phyloP scores from a whole-genome alignment of 2,113 vertebrate species.

The Calidris pygmaea region DNA sequence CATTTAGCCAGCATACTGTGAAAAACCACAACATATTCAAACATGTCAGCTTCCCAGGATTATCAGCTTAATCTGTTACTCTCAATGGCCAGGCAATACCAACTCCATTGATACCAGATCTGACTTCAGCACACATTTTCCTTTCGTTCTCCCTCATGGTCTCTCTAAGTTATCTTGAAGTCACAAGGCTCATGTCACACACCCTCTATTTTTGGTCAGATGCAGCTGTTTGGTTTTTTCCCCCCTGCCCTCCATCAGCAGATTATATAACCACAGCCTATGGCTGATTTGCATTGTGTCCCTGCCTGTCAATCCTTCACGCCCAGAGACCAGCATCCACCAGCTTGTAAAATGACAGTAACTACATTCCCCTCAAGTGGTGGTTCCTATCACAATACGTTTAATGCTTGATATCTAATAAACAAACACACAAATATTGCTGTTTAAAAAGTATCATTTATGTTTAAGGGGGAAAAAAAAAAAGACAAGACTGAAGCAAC shows the following conservation, averaged over 20 bases:
- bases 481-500: not conserved
- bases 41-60: not conserved
- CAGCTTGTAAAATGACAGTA: not conserved
- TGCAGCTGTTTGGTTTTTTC: conserved; percentile 41
- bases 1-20: not conserved
- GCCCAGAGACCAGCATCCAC: not conserved
- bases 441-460: not conserved
- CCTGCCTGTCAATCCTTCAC: not conserved
- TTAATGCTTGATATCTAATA: not conserved
- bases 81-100: not conserved
- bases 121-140: not conserved
- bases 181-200: not conserved
- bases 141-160: not conserved
- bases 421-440: not conserved
- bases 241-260: not conserved
- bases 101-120: not conserved
- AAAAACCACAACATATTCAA: not conserved
- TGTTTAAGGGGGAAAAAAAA: not conserved
- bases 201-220: conserved; percentile 12
- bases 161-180: not conserved
- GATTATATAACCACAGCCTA: conserved; percentile 47
- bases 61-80: not conserved
- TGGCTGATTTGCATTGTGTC: conserved; percentile 23
- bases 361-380: not conserved
- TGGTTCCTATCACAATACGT: not conserved